Evolutionary conservation across 2,113 vertebrate species (phyloP).

Genomic region (Cyphomyrus discorhynchus): DNA sequence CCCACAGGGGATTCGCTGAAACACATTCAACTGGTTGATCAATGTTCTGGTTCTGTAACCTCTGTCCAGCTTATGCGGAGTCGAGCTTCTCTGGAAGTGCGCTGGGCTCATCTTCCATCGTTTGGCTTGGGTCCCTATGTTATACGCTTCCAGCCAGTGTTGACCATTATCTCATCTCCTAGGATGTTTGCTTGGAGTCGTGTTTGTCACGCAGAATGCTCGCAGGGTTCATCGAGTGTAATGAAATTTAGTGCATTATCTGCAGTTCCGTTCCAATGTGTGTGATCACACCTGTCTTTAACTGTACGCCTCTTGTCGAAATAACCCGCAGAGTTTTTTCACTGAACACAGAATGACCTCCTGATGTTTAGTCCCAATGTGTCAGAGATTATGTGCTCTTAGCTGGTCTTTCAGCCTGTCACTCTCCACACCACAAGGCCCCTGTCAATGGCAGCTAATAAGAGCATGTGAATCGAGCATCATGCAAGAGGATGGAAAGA

Average conservation of each 20-base stretch:
- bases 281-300: conserved; percentile 8
- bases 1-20: background rate
- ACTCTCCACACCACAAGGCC: background rate
- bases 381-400: background rate
- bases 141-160: background rate
- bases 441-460: background rate
- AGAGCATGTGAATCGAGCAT: background rate
- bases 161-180: background rate
- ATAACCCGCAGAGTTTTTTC: background rate
- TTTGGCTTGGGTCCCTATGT: background rate
- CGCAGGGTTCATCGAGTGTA: background rate
- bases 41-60: background rate
- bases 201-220: background rate
- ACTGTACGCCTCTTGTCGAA: background rate
- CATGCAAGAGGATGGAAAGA: background rate
- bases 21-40: background rate
- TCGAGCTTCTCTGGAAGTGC: background rate
- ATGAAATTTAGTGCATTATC: background rate
- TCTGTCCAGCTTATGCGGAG: background rate
- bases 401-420: background rate
- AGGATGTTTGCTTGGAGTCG: background rate
- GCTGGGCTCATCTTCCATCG: background rate
- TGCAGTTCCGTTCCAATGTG: background rate
- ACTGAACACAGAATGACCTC: background rate
- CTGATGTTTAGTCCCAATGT: background rate